These are phyloP conservation scores for Aix galericulata DNA, from an alignment of 2,113 vertebrate species.

Conservation along the genomic window DNA sequence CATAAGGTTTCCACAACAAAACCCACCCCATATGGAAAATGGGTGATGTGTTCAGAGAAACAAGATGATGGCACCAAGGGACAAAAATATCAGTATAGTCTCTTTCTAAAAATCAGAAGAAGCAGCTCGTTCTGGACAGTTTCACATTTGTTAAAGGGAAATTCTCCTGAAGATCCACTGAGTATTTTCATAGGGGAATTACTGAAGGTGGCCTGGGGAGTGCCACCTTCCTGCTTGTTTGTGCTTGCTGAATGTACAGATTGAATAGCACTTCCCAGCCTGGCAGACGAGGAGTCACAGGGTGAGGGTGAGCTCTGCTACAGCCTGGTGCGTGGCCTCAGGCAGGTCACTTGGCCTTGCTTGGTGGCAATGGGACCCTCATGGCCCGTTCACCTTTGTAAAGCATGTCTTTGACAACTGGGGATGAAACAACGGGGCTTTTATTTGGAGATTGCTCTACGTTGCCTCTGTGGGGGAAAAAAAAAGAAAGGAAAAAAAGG, in stretches of 20 bases:
- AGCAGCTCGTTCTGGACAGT: background rate
- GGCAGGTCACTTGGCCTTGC: background rate
- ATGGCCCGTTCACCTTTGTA: background rate
- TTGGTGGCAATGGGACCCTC: background rate
- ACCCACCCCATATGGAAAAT: background rate
- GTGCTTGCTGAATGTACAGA: background rate
- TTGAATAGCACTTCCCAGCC: background rate
- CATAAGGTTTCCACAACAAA: conserved; percentile 4
- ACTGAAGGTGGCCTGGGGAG: background rate
- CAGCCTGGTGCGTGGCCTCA: rapidly evolving
- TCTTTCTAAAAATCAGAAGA: background rate
- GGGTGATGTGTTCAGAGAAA: conserved; percentile 23
- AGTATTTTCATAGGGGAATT: background rate
- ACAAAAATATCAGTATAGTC: background rate
- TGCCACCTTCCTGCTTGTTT: background rate
- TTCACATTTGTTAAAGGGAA: background rate
- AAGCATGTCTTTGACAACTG: background rate
- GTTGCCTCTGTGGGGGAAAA: background rate
- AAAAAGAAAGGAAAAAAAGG: background rate
- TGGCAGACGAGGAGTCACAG: background rate
- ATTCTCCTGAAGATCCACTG: background rate
- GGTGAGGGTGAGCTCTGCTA: background rate
- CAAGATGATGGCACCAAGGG: background rate
- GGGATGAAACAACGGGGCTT: background rate
- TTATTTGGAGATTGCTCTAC: background rate